A percentile compares a stretch with the other conserved stretches of the same genome.
Evolutionary conservation across 92 coral and sea anemone genomes (phyloP).

Genomic region (Desmophyllum pertusum): DNA sequence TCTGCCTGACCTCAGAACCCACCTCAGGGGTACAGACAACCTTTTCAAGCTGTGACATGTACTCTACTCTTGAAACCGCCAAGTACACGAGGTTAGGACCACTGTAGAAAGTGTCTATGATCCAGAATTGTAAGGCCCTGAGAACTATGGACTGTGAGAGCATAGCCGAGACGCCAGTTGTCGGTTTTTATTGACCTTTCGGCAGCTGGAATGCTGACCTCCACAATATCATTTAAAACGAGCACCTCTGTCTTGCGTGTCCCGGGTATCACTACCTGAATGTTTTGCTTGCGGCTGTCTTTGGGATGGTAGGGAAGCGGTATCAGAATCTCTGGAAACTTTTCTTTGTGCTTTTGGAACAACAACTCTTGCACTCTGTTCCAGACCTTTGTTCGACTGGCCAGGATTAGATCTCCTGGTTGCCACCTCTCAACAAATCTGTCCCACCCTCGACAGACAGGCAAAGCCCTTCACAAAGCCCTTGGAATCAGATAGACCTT

Average conservation of each 20-base stretch:
- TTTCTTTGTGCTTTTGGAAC: not conserved
- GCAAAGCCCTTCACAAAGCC: conserved; percentile 27
- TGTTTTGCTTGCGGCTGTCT: conserved; percentile 8
- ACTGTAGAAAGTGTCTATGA: conserved; percentile 21
- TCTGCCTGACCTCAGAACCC: not conserved
- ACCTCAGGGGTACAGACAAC: not conserved
- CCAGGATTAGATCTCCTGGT: conserved; percentile 13
- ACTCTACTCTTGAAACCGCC: conserved; percentile 5
- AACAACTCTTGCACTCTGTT: conserved; percentile 12
- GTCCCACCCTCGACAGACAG: conserved; percentile 14
- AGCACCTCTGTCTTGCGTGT: not conserved
- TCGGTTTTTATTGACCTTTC: too few species aligned
- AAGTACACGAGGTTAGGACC: conserved; percentile 17
- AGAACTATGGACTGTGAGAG: too few species aligned
- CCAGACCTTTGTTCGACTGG: not conserved
- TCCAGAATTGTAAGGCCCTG: not conserved
- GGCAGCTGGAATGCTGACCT: too few species aligned
- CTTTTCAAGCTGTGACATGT: conserved; percentile 7
- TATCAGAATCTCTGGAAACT: not conserved
- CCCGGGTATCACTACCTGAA: conserved; percentile 5
- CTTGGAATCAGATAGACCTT: not conserved
- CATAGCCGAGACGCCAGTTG: too few species aligned
- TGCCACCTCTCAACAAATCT: conserved; percentile 17
- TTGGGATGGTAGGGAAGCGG: not conserved
- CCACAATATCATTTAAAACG: too few species aligned